phyloP scores from a whole-genome alignment of 2,797 vertebrate species.

The Buceros bicornis region DNA sequence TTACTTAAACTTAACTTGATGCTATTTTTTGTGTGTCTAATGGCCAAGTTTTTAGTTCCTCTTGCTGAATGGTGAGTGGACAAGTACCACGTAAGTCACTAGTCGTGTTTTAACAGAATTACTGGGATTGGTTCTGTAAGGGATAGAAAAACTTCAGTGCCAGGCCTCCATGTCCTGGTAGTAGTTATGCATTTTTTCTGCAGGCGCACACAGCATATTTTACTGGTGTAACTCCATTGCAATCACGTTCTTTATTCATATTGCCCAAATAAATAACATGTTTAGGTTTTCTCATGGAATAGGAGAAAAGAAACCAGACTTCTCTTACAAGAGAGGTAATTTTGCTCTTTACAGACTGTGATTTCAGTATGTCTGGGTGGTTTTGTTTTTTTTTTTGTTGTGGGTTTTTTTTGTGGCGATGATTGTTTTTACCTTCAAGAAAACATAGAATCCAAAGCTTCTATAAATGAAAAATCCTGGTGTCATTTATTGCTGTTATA shows the following conservation, averaged over 20 bases:
- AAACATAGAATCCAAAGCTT: neutral
- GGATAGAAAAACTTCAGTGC: neutral
- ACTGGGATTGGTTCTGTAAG: neutral
- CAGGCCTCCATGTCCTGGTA: neutral
- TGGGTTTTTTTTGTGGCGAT: neutral
- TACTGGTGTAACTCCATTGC: neutral
- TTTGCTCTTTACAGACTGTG: neutral
- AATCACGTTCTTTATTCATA: neutral
- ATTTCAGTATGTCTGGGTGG: neutral
- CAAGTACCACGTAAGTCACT: neutral
- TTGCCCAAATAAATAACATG: neutral
- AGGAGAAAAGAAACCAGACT: neutral
- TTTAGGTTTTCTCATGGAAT: neutral
- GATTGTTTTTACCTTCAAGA: slow-evolving; percentile 2
- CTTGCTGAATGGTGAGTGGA: neutral
- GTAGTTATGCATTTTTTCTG: neutral
- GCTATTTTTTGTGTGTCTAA: neutral
- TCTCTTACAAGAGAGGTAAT: neutral
- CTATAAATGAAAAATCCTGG: neutral
- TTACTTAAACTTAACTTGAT: slow-evolving; percentile 39
- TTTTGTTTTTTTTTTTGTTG: too few species aligned
- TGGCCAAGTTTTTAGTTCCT: neutral
- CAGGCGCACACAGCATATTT: neutral
- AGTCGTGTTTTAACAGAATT: neutral
- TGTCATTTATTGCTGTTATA: neutral